Evolutionary conservation across 30 jellyfish, hydroid and myxozoan species (phyloP).

Genomic region (Phacellophora camtschatica): DNA sequence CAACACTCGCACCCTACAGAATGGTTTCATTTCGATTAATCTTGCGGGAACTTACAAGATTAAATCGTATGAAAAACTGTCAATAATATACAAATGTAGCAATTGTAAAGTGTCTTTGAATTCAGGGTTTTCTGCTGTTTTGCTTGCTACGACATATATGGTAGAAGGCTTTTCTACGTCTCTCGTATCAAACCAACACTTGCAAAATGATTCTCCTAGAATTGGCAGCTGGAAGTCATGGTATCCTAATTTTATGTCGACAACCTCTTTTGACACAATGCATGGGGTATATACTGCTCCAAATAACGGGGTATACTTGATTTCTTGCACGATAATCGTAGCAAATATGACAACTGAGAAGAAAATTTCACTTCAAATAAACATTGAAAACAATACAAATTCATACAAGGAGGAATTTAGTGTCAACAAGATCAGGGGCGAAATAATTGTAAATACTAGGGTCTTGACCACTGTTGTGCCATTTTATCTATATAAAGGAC

Average conservation of each 20-base stretch:
- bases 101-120: background rate
- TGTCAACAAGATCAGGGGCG: background rate
- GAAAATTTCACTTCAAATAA: background rate
- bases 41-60: slow-evolving; percentile 12
- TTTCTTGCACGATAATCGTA: slow-evolving; percentile 17
- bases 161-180: slow-evolving; percentile 56
- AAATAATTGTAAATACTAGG: background rate
- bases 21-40: background rate
- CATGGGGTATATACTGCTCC: slow-evolving; percentile 39
- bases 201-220: background rate
- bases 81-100: slow-evolving; percentile 16
- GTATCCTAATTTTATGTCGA: slow-evolving; percentile 7
- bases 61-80: slow-evolving; percentile 20
- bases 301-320: slow-evolving; percentile 20
- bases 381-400: background rate
- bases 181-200: background rate
- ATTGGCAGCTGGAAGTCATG: background rate
- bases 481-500: slow-evolving; percentile 19
- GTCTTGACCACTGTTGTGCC: slow-evolving; percentile 18
- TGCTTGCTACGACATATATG: slow-evolving; percentile 12
- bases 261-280: slow-evolving; percentile 9
- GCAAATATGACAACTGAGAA: background rate
- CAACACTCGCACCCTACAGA: background rate
- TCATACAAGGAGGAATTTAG: background rate
- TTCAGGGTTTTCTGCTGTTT: slow-evolving; percentile 57